Percentiles rank a stretch among this genome's conserved stretches.
phyloP scores from a whole-genome alignment of 2,113 vertebrate species.

The Trochalopteron elliotii region DNA sequence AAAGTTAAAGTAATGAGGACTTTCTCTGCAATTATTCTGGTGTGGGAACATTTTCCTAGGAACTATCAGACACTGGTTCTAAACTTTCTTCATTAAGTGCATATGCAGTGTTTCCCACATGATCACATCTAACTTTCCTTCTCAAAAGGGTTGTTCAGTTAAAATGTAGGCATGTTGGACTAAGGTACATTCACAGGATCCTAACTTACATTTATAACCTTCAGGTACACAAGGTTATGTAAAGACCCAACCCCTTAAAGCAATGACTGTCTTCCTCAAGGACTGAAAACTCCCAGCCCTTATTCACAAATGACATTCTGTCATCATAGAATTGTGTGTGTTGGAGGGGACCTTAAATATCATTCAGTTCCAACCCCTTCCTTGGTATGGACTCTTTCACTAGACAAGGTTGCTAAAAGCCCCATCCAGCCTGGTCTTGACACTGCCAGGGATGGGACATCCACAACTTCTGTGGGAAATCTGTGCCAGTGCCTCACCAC shows the following conservation, averaged over 20 bases:
- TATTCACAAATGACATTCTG: not conserved
- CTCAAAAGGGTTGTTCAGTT: not conserved
- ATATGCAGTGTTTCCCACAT: not conserved
- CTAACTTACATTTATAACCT: not conserved
- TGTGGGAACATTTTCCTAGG: not conserved
- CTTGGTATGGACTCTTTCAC: not conserved
- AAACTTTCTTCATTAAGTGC: not conserved
- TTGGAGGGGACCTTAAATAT: not conserved
- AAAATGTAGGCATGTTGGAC: not conserved
- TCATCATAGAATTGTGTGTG: not conserved
- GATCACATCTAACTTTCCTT: not conserved
- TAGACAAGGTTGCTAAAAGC: not conserved
- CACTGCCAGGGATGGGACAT: not conserved
- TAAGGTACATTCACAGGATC: not conserved
- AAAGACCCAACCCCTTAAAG: not conserved
- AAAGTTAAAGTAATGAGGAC: not conserved
- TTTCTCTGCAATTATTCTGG: not conserved
- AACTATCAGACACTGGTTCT: not conserved
- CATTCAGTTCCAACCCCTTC: not conserved
- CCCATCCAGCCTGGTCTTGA: not conserved
- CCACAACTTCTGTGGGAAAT: not conserved
- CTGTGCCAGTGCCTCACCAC: not conserved
- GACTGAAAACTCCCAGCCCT: not conserved
- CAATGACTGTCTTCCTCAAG: not conserved
- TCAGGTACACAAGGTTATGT: not conserved